Evolutionary conservation across 2,888 invertebrate genomes (phyloP).

Genomic region (Drosophila algonquin): DNA sequence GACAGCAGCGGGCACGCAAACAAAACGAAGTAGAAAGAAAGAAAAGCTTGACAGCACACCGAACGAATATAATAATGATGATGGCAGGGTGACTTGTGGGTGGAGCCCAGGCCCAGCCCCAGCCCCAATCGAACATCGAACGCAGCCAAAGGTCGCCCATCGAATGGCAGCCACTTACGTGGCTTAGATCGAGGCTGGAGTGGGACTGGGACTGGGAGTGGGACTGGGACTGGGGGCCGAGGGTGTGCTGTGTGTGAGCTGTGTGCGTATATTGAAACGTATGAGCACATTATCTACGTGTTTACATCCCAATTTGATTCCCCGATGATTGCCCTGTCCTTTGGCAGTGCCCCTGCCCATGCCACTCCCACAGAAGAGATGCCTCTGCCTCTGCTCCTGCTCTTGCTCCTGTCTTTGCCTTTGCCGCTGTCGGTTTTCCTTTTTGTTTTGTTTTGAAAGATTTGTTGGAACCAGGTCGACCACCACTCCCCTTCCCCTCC

Average conservation of each 20-base stretch:
- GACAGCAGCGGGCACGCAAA: slow-evolving; percentile 13
- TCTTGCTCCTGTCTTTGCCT: slow-evolving; percentile 20
- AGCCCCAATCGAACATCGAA: slow-evolving; percentile 38
- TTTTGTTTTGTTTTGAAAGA: slow-evolving; percentile 64
- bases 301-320: slow-evolving; percentile 81
- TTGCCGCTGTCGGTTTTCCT: slow-evolving; percentile 5
- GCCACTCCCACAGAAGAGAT: neutral
- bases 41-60: slow-evolving; percentile 66
- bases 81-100: slow-evolving; percentile 16
- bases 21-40: neutral
- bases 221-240: neutral
- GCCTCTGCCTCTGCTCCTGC: neutral
- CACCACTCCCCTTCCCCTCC: no score
- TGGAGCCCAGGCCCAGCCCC: neutral
- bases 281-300: slow-evolving; percentile 80
- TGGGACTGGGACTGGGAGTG: neutral
- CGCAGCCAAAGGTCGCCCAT: slow-evolving; percentile 45
- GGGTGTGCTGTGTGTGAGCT: slow-evolving; percentile 5
- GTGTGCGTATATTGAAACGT: slow-evolving; percentile 60
- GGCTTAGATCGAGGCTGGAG: slow-evolving; percentile 12
- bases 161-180: slow-evolving; percentile 46
- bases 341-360: slow-evolving; percentile 6
- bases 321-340: slow-evolving; percentile 65
- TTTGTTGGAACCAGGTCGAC: slow-evolving; percentile 57
- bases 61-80: slow-evolving; percentile 62